Evolutionary conservation across 2,888 invertebrate species (phyloP), one percentile per base, ranked within the genome.

Genomic region (Hyppa rectilinea): DNA sequence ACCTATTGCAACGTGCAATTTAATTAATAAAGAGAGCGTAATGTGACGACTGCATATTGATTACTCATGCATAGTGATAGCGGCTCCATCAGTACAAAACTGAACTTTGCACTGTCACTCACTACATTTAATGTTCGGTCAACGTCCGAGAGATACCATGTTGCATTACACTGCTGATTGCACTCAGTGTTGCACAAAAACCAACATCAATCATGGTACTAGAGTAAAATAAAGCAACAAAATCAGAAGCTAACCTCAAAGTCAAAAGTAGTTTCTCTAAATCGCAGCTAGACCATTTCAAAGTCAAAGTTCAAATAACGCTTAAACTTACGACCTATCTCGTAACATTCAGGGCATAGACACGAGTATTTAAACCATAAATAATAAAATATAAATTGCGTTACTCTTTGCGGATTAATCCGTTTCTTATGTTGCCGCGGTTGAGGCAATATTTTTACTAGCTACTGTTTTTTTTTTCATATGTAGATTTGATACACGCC

Each of bases 301-400:
- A 86, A 83, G 87, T 85, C 84, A 84, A 84, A 83, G 87, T 87
- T 87, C 83, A 85, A 81, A 70, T 70, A 68, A 76, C 64, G 52
- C 58, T 66, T 71, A 73, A 65, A 72, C 68, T 77, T 69, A 50
- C 52, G 80, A 80, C 72, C 83, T 77, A 58, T 67, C 55, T 71
- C 34, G 34, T 68, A 63, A 70, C 64, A 65, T 74, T 82, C 55
- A 68, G 65, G 63, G 60, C 70, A 58, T 38, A 60, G 55, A 65
- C 70, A 55, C 45, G 34, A 68, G 45, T 49, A 52, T 50, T 75
- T 68, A 64, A 69, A 72, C 58, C 47, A 72, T 59, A 58, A 72
- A 72, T 63, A 59, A 53, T 55, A 56, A 66, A 68, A 68, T 71
- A 49, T 61, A 72, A 55, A 72, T 60, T 67, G 62, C 55, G 38